Percentiles rank a stretch among this genome's conserved stretches.
phyloP scores from a whole-genome alignment of 2,113 vertebrate species.

The Nycticorax nycticorax region DNA sequence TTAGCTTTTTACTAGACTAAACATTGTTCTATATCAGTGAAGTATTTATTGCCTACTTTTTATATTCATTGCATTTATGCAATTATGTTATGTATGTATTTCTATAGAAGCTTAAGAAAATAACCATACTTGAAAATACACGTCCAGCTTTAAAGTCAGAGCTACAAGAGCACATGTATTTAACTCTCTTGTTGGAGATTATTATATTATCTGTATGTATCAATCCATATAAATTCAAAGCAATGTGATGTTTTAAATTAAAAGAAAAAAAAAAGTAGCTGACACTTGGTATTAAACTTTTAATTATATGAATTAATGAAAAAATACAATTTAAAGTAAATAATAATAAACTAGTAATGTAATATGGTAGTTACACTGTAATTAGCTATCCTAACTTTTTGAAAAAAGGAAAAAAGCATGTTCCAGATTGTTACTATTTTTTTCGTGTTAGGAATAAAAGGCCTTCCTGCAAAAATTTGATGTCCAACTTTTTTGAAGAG shows the following conservation, averaged over 20 bases:
- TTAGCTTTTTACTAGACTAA: not conserved
- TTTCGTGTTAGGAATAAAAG: not conserved
- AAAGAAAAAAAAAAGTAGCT: not conserved
- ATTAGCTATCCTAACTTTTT: not conserved
- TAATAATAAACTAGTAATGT: not conserved
- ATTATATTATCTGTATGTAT: not conserved
- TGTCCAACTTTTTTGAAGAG: not conserved
- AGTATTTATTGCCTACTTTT: not conserved
- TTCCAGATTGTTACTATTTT: not conserved
- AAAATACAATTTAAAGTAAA: not conserved
- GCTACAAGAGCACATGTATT: not conserved
- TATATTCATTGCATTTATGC: not conserved
- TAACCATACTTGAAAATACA: not conserved
- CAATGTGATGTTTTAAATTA: not conserved
- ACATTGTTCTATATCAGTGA: not conserved
- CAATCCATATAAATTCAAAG: not conserved
- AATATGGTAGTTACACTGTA: not conserved
- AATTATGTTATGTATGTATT: not conserved
- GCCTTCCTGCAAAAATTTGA: not conserved
- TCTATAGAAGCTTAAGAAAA: not conserved
- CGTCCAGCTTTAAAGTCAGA: not conserved
- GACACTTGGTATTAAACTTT: not conserved
- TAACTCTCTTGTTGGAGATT: not conserved
- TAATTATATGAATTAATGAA: not conserved
- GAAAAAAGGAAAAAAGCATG: not conserved